Evolutionary conservation across 2,797 vertebrate genomes (phyloP), one percentile per base, ranked within the genome.

Genomic region (Spinibarbus caldwelli): DNA sequence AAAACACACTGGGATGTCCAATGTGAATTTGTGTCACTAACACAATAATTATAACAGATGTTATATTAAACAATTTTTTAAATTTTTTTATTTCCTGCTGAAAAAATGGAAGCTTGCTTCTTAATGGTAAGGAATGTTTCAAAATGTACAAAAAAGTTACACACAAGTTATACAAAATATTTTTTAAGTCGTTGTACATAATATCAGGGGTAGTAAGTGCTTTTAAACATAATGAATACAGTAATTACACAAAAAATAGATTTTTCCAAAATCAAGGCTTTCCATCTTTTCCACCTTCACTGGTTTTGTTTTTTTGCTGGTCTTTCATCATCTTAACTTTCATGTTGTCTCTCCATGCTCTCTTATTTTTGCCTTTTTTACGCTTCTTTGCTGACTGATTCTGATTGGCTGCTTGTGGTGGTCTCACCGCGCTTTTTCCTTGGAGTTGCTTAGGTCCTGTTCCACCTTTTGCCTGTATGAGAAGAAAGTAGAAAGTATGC

Each of bases 331-430:
- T 38, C 78, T 52, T 54, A 26, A 17, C 34, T 54, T 49, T 85
- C 29, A 54, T 7, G 15, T 82, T 82, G 45, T 85, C 14, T 5
- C 4, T 7, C 81, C 38, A 31, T 45, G 43, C 70, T 34, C 15
- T 66, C n/a, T 73, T 38, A 1, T 17, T 7, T 9, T 31, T n/a
- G 4, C 6, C 21, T 31, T 83, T 86, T 17, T 66, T 68, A 19
- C 70, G 77, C 45, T 75, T 91, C 54, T 85, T 88, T 31, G 45
- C 49, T 45, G 85, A 26, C 66, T 54, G 10, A 26, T 70, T 85
- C 29, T 81, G 57, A 21, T 75, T 36, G 38, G 84, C 3, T 45
- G 26, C 6, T 73, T 80, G 80, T 34, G 36, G 17, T 3, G 59
- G 59, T 70, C 31, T 64, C 2, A 34, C n/a, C 5, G 7, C 17